These are phyloP conservation scores for Tridacna crocea DNA, from an alignment of 2,888 invertebrate genomes.

Conservation along the genomic window DNA sequence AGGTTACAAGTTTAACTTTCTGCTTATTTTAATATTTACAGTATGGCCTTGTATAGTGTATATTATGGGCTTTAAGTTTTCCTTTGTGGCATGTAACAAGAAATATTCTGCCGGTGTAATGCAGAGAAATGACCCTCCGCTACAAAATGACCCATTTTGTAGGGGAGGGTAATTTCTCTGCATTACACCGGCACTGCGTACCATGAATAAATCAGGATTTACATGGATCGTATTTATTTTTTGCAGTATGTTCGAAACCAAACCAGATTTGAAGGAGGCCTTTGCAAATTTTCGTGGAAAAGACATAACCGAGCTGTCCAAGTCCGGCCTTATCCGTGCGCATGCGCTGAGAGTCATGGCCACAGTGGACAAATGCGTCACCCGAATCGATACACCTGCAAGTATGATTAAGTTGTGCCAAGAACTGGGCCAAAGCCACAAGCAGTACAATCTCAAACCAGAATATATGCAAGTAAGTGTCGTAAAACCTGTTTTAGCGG, in stretches of 20 bases:
- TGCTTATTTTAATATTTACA: too few species aligned
- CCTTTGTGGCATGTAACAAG: too few species aligned
- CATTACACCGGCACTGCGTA: too few species aligned
- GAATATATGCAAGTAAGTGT: constrained; percentile 85
- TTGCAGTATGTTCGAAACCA: constrained; percentile 85
- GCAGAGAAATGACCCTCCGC: too few species aligned
- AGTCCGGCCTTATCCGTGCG: constrained; percentile 84
- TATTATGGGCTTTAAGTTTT: too few species aligned
- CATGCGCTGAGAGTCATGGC: constrained; percentile 86
- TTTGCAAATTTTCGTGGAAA: constrained; percentile 85
- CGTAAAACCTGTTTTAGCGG: neutral
- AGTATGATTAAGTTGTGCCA: constrained; percentile 84
- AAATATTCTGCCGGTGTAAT: too few species aligned
- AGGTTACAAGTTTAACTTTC: too few species aligned
- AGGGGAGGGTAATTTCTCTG: too few species aligned
- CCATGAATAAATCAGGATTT: too few species aligned
- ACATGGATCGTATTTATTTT: neutral
- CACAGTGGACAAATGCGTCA: constrained; percentile 85
- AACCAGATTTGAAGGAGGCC: constrained; percentile 85
- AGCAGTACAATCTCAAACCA: constrained; percentile 85
- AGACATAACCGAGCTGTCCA: constrained; percentile 84
- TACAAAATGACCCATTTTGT: too few species aligned
- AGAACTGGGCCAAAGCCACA: constrained; percentile 85
- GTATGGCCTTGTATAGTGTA: too few species aligned
- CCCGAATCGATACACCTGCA: constrained; percentile 84